phyloP scores from a whole-genome alignment of 2,113 vertebrate species.

The Agapornis roseicollis region DNA sequence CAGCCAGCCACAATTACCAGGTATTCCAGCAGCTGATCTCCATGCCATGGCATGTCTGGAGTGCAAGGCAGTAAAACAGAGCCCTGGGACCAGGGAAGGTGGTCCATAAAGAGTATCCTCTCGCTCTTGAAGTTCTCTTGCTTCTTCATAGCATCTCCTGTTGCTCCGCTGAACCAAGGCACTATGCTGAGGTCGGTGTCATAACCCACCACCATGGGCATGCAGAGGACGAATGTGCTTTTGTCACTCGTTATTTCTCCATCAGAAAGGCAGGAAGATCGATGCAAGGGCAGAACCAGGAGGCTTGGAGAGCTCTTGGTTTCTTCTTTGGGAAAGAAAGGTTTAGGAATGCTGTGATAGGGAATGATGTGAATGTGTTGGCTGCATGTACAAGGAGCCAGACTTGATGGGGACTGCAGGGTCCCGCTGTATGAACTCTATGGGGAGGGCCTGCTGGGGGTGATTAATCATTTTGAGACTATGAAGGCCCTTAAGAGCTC shows the following conservation, averaged over 20 bases:
- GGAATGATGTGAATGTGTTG: not conserved
- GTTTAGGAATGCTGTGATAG: not conserved
- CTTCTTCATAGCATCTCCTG: not conserved
- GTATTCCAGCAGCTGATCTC: not conserved
- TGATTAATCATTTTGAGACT: not conserved
- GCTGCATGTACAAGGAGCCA: not conserved
- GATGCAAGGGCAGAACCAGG: not conserved
- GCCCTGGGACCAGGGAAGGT: not conserved
- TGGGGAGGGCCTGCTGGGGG: not conserved
- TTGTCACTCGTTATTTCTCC: not conserved
- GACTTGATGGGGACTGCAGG: not conserved
- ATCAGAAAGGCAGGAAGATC: not conserved
- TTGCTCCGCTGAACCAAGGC: not conserved
- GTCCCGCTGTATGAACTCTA: not conserved
- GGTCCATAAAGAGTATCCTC: not conserved
- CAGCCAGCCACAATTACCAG: not conserved
- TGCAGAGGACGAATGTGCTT: not conserved
- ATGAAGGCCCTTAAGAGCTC: not conserved
- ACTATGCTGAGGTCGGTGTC: fast-evolving
- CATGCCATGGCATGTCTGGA: not conserved
- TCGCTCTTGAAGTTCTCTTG: not conserved
- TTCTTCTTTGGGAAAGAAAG: not conserved
- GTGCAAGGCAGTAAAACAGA: fast-evolving
- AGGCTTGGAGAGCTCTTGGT: not conserved
- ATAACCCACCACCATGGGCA: not conserved